These are phyloP conservation scores for Stercorarius parasiticus DNA, from an alignment of 2,113 vertebrate genomes.

Conservation along the genomic window DNA sequence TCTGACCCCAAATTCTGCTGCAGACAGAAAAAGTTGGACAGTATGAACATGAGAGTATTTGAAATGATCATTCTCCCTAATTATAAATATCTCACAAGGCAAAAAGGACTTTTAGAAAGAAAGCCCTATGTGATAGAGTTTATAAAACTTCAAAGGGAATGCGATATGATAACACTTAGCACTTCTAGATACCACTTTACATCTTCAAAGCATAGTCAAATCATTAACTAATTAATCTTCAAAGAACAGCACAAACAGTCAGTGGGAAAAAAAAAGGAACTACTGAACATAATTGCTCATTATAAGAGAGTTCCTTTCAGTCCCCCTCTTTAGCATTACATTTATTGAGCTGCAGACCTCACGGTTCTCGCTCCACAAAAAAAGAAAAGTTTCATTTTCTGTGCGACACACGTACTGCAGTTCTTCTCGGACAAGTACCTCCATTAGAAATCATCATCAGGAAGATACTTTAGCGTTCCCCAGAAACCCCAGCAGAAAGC, in stretches of 20 bases:
- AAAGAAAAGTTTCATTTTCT: neutral
- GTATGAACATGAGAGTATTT: neutral
- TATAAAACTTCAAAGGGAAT: conserved; percentile 69
- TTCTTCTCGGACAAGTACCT: neutral
- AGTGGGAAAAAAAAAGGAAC: neutral
- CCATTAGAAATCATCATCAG: neutral
- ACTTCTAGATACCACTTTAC: conserved; percentile 58
- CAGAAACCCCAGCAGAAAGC: neutral
- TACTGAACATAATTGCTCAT: conserved; percentile 48
- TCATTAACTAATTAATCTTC: conserved; percentile 72
- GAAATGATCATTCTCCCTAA: neutral
- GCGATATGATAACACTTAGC: conserved; percentile 57
- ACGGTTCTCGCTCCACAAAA: neutral
- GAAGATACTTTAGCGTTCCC: neutral
- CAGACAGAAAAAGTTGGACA: neutral
- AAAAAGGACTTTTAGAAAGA: conserved; percentile 63
- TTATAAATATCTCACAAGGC: conserved; percentile 58
- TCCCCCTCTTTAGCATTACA: neutral
- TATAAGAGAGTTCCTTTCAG: conserved; percentile 16
- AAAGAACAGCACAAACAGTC: conserved; percentile 52
- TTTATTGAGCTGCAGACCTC: neutral
- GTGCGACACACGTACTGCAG: neutral
- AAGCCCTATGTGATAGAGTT: conserved; percentile 46
- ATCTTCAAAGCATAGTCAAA: conserved; percentile 60
- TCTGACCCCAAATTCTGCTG: neutral